Evolutionary conservation across 2,888 invertebrate species (phyloP).

Genomic region (Argyresthia albistria): DNA sequence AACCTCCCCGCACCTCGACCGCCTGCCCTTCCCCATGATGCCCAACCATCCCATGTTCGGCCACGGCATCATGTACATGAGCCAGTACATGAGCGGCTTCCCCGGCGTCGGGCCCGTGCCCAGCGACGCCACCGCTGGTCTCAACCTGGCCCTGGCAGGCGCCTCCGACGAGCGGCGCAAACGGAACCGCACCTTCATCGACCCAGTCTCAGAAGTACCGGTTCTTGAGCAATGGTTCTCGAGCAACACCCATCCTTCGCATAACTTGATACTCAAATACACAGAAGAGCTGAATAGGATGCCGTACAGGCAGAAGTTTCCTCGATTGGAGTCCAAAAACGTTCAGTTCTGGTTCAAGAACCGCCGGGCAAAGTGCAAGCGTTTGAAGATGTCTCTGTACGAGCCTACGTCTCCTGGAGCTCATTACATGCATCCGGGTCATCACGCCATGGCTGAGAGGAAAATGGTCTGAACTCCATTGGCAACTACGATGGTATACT

Average conservation of each 20-base stretch:
- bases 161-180: conserved; percentile 91
- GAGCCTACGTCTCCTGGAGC: conserved; percentile 78
- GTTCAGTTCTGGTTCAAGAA: conserved; percentile 99
- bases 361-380: conserved; percentile 97
- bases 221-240: conserved; percentile 96
- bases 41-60: conserved; percentile 89
- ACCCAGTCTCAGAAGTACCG: conserved; percentile 98
- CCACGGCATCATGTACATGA: conserved; percentile 94
- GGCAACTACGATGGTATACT: no score
- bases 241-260: conserved; percentile 98
- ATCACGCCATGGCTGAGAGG: conserved; percentile 68
- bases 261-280: conserved; percentile 97
- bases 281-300: conserved; percentile 97
- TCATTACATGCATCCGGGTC: conserved; percentile 71
- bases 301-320: conserved; percentile 98
- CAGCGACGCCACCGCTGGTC: conserved; percentile 70
- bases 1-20: conserved; percentile 59
- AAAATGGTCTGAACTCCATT: conserved; percentile 44
- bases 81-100: conserved; percentile 81
- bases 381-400: conserved; percentile 92
- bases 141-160: conserved; percentile 76
- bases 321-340: conserved; percentile 98
- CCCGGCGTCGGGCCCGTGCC: conserved; percentile 69
- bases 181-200: conserved; percentile 98
- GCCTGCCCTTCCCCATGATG: conserved; percentile 82